A percentile compares a stretch with the other conserved stretches of the same genome.
These are phyloP conservation scores for Psylliodes chrysocephalus DNA, from an alignment of 2,888 invertebrate species.

Conservation along the genomic window DNA sequence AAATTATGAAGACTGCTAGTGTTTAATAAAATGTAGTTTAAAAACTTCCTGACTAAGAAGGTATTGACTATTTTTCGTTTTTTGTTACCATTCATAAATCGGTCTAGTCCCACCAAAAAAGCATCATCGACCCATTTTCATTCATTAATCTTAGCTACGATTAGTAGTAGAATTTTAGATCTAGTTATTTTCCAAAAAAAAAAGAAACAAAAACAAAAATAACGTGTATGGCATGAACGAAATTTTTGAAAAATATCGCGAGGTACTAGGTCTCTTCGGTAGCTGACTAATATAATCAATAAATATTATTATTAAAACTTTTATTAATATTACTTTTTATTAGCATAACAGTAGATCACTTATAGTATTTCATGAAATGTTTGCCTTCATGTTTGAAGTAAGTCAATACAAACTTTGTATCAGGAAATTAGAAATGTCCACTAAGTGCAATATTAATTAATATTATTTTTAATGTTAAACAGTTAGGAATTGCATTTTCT, in stretches of 20 bases:
- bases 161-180: slow-evolving; percentile 55
- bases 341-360: background rate
- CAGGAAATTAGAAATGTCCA: no score
- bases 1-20: no score
- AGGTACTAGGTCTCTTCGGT: slow-evolving; percentile 47
- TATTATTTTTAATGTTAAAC: no score
- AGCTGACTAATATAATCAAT: no score
- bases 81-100: slow-evolving; percentile 14
- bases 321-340: background rate
- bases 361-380: no score
- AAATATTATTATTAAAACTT: no score
- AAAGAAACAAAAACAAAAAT: slow-evolving; percentile 49
- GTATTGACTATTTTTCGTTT: slow-evolving; percentile 4
- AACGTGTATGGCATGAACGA: slow-evolving; percentile 54
- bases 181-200: slow-evolving; percentile 52
- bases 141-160: slow-evolving; percentile 60
- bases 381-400: no score
- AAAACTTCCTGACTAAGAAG: background rate
- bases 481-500: no score
- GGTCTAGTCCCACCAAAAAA: slow-evolving; percentile 38
- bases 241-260: slow-evolving; percentile 42
- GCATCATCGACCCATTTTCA: slow-evolving; percentile 45
- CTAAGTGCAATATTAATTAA: no score
- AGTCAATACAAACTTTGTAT: no score
- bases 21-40: no score